A percentile compares a stretch with the other conserved stretches of the same genome.
These are phyloP conservation scores for Melanotaenia boesemani DNA, from an alignment of 2,797 vertebrate species.

Conservation along the genomic window DNA sequence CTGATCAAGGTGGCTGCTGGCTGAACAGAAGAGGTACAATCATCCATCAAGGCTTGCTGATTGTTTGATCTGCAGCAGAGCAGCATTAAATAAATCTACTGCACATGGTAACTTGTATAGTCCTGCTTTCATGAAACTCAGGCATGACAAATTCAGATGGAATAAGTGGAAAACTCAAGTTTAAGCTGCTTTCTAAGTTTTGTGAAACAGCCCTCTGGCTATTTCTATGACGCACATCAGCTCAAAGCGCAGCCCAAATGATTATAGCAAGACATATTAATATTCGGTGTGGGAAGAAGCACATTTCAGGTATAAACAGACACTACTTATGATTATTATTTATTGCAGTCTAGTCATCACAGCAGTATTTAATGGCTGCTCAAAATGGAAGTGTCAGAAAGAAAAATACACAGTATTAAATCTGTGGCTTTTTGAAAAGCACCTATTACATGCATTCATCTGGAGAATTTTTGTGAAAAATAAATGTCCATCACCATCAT, in stretches of 20 bases:
- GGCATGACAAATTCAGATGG: not conserved
- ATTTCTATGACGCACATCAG: slow-evolving; percentile 14
- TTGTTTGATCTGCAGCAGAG: not conserved
- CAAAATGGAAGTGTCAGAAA: not conserved
- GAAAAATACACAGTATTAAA: slow-evolving; percentile 18
- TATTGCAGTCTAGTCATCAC: not conserved
- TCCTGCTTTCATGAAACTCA: slow-evolving; percentile 8
- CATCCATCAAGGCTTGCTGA: not conserved
- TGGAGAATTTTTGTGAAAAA: slow-evolving; percentile 21
- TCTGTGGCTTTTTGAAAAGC: slow-evolving; percentile 24
- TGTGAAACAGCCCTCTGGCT: slow-evolving; percentile 2
- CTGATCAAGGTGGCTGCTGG: slow-evolving; percentile 3
- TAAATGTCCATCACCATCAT: slow-evolving; percentile 25
- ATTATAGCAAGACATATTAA: slow-evolving; percentile 27
- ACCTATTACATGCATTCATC: slow-evolving; percentile 23
- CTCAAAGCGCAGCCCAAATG: slow-evolving; percentile 26
- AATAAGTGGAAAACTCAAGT: slow-evolving; percentile 1
- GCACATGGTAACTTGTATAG: not conserved
- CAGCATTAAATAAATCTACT: slow-evolving; percentile 3
- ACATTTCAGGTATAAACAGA: slow-evolving; percentile 27
- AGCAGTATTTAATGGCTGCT: too few relatives aligned
- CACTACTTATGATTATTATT: slow-evolving; percentile 20
- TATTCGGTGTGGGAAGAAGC: slow-evolving; percentile 18
- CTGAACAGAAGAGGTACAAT: not conserved
- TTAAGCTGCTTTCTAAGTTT: slow-evolving; percentile 12